phyloP scores from a whole-genome alignment of 2,888 invertebrate species.

The Ophion slaviceki region DNA sequence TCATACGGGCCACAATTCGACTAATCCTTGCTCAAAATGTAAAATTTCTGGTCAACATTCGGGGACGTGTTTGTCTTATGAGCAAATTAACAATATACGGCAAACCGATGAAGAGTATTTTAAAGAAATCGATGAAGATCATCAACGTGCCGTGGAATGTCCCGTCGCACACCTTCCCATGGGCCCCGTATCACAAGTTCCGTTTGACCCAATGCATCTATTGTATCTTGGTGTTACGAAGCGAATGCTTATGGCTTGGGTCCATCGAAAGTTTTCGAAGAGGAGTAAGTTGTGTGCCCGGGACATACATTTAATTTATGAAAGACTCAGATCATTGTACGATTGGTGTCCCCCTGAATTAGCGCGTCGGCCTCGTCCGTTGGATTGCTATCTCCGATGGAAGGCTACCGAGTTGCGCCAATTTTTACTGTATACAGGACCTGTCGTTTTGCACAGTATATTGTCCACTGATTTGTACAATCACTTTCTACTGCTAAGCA shows the following conservation, averaged over 20 bases:
- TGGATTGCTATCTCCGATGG: constrained; percentile 2
- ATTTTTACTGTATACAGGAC: constrained; percentile 31
- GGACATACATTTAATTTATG: constrained; percentile 12
- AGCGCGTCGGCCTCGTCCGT: constrained; percentile 21
- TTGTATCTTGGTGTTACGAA: constrained; percentile 41
- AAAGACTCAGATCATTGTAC: background rate
- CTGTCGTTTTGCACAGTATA: constrained; percentile 20
- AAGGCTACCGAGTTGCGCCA: constrained; percentile 38
- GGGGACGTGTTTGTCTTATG: constrained; percentile 11
- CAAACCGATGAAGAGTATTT: constrained; percentile 34
- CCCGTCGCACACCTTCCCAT: constrained; percentile 29
- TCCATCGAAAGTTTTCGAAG: constrained; percentile 30
- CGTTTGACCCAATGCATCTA: constrained; percentile 51
- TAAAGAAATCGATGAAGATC: constrained; percentile 19
- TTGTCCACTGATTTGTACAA: constrained; percentile 5
- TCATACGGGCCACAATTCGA: constrained; percentile 33
- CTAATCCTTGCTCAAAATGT: constrained; percentile 38
- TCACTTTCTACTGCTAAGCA: constrained; percentile 40
- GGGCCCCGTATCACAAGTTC: constrained; percentile 30
- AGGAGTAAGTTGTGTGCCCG: constrained; percentile 7
- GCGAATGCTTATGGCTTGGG: constrained; percentile 14
- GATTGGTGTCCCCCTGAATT: constrained; percentile 39
- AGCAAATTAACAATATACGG: background rate
- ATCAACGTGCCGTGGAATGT: constrained; percentile 1
- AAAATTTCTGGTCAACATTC: constrained; percentile 31